phyloP scores from a whole-genome alignment of 2,113 vertebrate genomes.

The Pithys albifrons region DNA sequence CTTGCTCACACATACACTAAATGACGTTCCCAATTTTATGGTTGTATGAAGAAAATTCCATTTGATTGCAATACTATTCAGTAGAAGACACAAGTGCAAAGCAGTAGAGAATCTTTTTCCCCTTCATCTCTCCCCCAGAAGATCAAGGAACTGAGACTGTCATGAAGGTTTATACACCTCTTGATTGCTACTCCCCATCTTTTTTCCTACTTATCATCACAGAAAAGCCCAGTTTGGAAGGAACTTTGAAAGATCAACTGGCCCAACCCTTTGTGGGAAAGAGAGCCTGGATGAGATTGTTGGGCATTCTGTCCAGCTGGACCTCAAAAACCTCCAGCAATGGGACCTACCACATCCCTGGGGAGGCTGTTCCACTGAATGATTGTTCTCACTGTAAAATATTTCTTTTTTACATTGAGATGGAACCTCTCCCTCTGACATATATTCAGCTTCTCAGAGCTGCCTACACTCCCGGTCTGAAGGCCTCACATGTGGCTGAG shows the following conservation, averaged over 20 bases:
- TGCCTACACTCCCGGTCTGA: background rate
- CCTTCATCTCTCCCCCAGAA: background rate
- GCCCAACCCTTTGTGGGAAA: background rate
- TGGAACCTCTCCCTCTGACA: background rate
- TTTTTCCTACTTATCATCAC: background rate
- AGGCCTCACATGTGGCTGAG: background rate
- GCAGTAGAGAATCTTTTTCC: background rate
- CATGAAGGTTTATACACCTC: background rate
- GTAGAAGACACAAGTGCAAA: background rate
- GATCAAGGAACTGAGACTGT: background rate
- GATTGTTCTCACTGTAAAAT: background rate
- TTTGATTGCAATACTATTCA: background rate
- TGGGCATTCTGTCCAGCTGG: background rate
- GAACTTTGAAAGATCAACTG: background rate
- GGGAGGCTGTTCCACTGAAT: background rate
- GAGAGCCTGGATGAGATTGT: background rate
- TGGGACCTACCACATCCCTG: too few relatives aligned
- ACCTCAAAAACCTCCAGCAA: background rate
- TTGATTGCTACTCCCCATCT: background rate
- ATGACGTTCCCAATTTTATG: background rate
- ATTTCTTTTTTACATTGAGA: background rate
- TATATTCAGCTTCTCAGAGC: background rate
- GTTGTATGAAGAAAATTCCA: background rate
- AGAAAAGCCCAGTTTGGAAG: background rate
- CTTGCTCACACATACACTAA: background rate